phyloP scores from a whole-genome alignment of 1,140 invertebrate species.

The Aphaenogaster rudis region DNA sequence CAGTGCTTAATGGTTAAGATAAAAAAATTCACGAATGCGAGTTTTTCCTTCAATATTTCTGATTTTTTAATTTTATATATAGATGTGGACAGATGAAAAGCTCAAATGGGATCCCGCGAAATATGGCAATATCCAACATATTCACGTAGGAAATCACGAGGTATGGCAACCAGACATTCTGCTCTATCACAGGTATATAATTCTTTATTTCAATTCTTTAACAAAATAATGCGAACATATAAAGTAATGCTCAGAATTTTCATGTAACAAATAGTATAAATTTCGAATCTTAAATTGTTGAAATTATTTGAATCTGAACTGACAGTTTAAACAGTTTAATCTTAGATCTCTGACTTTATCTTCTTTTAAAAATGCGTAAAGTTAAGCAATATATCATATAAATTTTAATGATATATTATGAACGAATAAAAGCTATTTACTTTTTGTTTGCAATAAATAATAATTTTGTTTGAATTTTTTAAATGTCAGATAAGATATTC shows the following conservation, averaged over 20 bases:
- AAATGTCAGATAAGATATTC: background rate
- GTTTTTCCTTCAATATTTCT: background rate
- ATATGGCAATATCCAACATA: slow-evolving; percentile 88
- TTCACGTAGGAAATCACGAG: slow-evolving; percentile 89
- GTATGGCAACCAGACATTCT: slow-evolving; percentile 91
- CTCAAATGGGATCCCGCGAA: slow-evolving; percentile 89
- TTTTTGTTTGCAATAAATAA: background rate
- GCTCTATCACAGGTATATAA: slow-evolving; percentile 88
- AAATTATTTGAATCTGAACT: background rate
- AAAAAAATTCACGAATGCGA: background rate
- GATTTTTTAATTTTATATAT: slow-evolving; percentile 40
- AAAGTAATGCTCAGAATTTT: background rate
- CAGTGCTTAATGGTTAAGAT: background rate
- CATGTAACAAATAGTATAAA: too few species aligned
- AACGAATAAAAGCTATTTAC: background rate
- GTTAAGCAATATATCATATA: background rate
- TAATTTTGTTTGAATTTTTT: background rate
- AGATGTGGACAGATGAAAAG: slow-evolving; percentile 90
- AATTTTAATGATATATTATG: background rate
- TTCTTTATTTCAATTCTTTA: slow-evolving; percentile 23
- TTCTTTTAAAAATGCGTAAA: background rate
- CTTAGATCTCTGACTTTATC: background rate
- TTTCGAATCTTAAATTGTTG: background rate
- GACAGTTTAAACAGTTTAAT: too few species aligned
- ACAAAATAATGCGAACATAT: background rate